Percentiles rank a stretch among this genome's conserved stretches.
Conservation (phyloP, 2,888 invertebrate genomes). For the Xanthorhoe designata region DNA sequence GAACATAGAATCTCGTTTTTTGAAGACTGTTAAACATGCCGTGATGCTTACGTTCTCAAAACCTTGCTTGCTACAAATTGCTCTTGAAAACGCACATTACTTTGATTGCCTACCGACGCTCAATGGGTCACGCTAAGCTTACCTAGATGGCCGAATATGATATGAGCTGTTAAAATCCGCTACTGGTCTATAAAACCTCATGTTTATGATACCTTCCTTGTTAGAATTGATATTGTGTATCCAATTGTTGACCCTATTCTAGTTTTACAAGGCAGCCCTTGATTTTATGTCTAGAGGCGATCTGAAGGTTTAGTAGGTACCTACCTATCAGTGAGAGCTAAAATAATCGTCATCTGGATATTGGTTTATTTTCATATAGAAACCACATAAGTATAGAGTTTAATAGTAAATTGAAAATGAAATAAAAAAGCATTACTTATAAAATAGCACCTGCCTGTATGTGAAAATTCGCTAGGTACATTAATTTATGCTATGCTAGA, state of each 20-base stretch:
- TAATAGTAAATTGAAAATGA: too few relatives aligned
- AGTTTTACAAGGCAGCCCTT: conserved; percentile 27
- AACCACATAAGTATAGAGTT: too few relatives aligned
- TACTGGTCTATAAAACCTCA: conserved; percentile 17
- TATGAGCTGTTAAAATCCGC: conserved; percentile 20
- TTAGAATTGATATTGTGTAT: conserved; percentile 16
- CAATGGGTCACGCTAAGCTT: conserved; percentile 16
- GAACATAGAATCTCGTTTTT: too few relatives aligned
- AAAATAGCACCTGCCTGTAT: too few relatives aligned
- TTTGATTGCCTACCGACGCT: background rate
- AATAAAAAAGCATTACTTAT: too few relatives aligned
- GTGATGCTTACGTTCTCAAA: too few relatives aligned
- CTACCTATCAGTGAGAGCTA: background rate
- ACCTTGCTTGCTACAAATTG: background rate
- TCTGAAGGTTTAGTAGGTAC: background rate
- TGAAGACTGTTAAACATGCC: too few relatives aligned
- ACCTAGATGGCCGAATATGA: conserved; percentile 8
- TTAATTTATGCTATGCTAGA: too few relatives aligned
- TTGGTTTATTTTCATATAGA: too few relatives aligned
- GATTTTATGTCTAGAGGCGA: conserved; percentile 9
- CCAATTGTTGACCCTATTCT: conserved; percentile 16
- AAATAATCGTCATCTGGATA: too few relatives aligned
- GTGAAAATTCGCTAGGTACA: too few relatives aligned
- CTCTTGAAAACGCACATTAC: conserved; percentile 5
- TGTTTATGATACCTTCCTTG: conserved; percentile 17